Conservation (phyloP, 1,140 invertebrate species). For the Babylonia areolata region DNA sequence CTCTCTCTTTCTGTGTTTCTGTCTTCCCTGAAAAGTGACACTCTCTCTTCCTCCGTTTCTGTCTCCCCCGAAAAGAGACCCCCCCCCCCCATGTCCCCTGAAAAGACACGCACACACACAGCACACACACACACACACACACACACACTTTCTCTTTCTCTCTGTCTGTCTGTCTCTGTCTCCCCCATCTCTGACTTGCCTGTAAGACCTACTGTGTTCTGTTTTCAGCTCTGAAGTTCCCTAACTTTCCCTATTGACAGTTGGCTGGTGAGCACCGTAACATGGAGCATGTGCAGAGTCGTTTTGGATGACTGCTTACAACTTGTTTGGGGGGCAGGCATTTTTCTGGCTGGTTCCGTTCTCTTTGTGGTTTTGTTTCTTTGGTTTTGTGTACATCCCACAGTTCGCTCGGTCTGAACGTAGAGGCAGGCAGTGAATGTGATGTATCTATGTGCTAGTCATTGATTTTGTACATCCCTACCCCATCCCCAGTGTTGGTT, state of each 20-base stretch:
- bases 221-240: constrained; percentile 44
- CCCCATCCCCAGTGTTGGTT: background rate
- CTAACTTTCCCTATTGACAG: constrained; percentile 46
- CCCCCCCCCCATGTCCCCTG: too few species aligned
- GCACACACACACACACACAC: too few species aligned
- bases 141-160: background rate
- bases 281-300: background rate
- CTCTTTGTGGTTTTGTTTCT: background rate
- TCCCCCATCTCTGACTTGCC: too few species aligned
- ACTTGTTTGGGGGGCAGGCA: background rate
- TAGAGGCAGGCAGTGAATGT: background rate
- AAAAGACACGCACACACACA: too few species aligned
- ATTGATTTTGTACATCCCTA: background rate
- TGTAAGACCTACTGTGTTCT: background rate
- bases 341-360: background rate
- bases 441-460: background rate
- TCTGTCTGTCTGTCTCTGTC: too few species aligned
- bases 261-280: constrained; percentile 25
- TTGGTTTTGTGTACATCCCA: background rate
- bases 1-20: background rate
- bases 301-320: constrained; percentile 10
- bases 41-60: background rate
- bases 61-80: background rate
- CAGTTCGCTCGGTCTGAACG: background rate
- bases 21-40: background rate